These are phyloP conservation scores for Sturmia bella DNA, from an alignment of 2,888 invertebrate genomes.

Conservation along the genomic window DNA sequence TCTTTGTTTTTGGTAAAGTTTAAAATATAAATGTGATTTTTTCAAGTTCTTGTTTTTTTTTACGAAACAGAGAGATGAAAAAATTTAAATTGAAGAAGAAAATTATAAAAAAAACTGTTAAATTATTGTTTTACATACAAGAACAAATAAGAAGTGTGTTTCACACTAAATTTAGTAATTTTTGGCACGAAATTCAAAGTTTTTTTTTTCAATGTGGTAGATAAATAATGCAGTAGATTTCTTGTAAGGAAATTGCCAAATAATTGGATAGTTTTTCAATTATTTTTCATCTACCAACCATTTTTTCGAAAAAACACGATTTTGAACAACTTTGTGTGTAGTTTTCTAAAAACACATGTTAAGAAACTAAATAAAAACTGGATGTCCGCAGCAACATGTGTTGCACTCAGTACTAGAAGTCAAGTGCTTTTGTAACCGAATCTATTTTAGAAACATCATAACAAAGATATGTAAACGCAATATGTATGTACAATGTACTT, in stretches of 20 bases:
- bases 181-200: conserved; percentile 38
- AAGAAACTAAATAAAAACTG: neutral
- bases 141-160: conserved; percentile 14
- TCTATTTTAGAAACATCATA: no score
- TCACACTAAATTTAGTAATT: conserved; percentile 8
- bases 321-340: neutral
- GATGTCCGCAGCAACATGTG: neutral
- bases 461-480: neutral
- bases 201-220: conserved; percentile 5
- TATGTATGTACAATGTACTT: no score
- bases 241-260: conserved; percentile 13
- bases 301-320: neutral
- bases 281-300: conserved; percentile 26
- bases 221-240: conserved; percentile 15
- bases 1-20: no score
- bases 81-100: no score
- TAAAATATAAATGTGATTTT: no score
- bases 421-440: conserved; percentile 15
- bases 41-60: no score
- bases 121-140: no score
- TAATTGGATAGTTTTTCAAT: conserved; percentile 18
- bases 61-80: no score
- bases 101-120: no score
- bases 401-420: neutral
- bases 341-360: conserved; percentile 9